Percentiles rank a stretch among this genome's conserved stretches.
Evolutionary conservation across 2,113 vertebrate genomes (phyloP).

Genomic region (Todiramphus saurophagus): DNA sequence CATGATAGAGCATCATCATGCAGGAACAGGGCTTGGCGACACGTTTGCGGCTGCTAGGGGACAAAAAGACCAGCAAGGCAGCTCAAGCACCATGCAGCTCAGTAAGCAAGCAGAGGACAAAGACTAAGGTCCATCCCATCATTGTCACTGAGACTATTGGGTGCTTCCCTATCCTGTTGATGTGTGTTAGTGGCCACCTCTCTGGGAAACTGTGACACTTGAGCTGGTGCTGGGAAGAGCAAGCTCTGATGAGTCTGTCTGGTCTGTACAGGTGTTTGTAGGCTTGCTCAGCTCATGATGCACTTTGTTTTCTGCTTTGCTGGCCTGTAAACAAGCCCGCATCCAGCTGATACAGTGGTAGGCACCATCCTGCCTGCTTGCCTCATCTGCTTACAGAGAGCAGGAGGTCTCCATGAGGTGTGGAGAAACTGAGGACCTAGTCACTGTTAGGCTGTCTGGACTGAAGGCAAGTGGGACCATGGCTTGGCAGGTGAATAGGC

Average conservation of each 20-base stretch:
- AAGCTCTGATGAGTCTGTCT: background rate
- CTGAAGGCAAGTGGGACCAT: background rate
- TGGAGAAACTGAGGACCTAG: background rate
- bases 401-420: background rate
- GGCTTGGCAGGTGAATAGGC: background rate
- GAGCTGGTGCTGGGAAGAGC: background rate
- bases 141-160: background rate
- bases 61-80: background rate
- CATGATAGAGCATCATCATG: background rate
- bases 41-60: background rate
- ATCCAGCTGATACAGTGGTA: background rate
- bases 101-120: background rate
- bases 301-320: background rate
- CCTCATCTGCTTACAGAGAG: background rate
- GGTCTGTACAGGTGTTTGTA: background rate
- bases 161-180: background rate
- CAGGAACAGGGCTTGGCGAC: background rate
- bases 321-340: background rate
- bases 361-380: background rate
- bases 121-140: background rate
- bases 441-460: background rate
- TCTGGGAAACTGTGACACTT: background rate
- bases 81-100: background rate
- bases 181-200: background rate
- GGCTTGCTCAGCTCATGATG: background rate